Evolutionary conservation across 2,888 invertebrate genomes (phyloP), one percentile per base, ranked within the genome.

Genomic region (Psylliodes chrysocephalus): DNA sequence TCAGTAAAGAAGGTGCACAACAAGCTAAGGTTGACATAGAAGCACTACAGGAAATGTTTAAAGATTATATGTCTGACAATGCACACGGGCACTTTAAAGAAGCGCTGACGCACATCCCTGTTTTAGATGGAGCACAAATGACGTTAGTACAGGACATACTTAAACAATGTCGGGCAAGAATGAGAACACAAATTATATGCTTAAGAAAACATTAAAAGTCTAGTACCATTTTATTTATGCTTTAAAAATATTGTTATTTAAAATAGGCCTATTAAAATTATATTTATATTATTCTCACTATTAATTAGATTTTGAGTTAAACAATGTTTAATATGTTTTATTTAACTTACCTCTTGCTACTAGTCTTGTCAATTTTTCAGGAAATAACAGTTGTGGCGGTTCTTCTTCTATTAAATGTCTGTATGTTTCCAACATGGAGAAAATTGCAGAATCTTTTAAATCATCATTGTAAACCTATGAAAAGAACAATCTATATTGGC

Each of bases 21-120:
- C 93, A 94, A 84, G 95, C 95, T 17, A 86, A 90, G 33, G 88
- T 93, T 5, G 96, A 94, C 77, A 87, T 93, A 63, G 84, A 85
- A 40, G 86, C 91, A 10, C 81, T 94, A 25, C 86, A 88, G 69
- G 88, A 89, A 72, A 87, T 90, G 2, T 84, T 92, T 22, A 83
- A 85, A 52, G 81, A 84, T 44, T 93, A 90, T 76, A 60, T 61
- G 30, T 74, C 71, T 5, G 70, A 72, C 18, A 69, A 66, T 7
- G 70, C 74, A 0, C 60, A 49, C 74, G 88, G 88, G 74, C 91
- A 93, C 77, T 90, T 94, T 69, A 87, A 87, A 71, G 95, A 95
- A 82, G 95, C 95, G 0, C 81, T 94, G 61, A 91, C 91, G 64
- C 88, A 90, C 3, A 87, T 93, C 69, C 92, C 93, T 19, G 86